Base-by-base conservation (phyloP, 1,140 invertebrate species). In the Apis florea region DNA sequence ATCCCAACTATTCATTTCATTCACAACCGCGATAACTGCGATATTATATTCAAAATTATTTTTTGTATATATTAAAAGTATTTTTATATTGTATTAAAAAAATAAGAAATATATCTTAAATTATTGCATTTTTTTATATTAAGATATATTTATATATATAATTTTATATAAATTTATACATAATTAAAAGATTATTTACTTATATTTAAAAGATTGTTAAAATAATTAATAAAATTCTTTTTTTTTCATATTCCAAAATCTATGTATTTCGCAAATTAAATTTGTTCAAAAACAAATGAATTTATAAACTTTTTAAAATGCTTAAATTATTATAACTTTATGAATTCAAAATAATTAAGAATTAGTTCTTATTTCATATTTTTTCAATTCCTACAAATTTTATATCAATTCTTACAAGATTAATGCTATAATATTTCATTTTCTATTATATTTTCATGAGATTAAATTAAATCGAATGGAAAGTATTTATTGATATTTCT, bases 301-400 rank as follows among this genome's bases (percentile, higher is more conserved):
- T 40, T 40, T 40, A 40, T 40, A 40, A 40, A 6, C 0, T 40
- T 40, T 40, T 40, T 40, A 40, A 40, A 40, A 40, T 40, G 31
- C 31, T 40, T 40, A 40, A 5, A 40, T 40, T 5, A 40, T 40
- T 40, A 40, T 40, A 40, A 40, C 31, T 40, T 40, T 6, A 40
- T 40, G 31, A 6, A 40, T 40, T 40, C 6, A 40, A 40, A 40
- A 40, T 3, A 40, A 40, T 40, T 40, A 40, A 40, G 0, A 40
- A 40, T 40, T 40, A 31, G 31, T 40, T 40, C 31, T 40, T 40
- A 40, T 5, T 40, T 40, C 31, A 40, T 40, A 89, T 89, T 88
- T 88, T 89, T 88, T 63, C 53, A 56, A 21, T 67, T 15, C 21
- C 54, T 68, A 56, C 53, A 51, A 68, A n/a, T n/a, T n/a, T 89